A percentile compares a stretch with the other conserved stretches of the same genome.
Conservation (phyloP, 2,888 invertebrate genomes). For the Dinocampus coccinellae region DNA sequence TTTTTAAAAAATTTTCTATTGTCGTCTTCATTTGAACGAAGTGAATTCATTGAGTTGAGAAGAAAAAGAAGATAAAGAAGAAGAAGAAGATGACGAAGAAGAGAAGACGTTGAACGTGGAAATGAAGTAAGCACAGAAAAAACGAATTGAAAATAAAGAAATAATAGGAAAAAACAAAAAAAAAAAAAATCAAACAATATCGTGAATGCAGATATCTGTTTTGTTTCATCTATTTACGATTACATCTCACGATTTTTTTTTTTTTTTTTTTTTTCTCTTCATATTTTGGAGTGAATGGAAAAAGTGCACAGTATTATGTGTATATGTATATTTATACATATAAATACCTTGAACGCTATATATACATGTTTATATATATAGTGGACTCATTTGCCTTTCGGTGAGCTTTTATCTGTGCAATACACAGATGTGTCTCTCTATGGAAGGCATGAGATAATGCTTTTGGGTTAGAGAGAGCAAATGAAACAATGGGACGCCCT, state of each 20-base stretch:
- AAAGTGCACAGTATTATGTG: not conserved
- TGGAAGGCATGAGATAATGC: conserved; percentile 6
- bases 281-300: conserved; percentile 11
- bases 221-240: conserved; percentile 1
- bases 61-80: not conserved
- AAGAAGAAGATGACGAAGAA: too few species aligned
- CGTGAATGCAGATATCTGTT: not conserved
- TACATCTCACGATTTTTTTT: not conserved
- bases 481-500: conserved; percentile 29
- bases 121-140: too few species aligned
- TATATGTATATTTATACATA: not conserved
- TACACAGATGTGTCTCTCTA: conserved; percentile 10
- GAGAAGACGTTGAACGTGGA: too few species aligned
- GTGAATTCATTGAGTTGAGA: not conserved
- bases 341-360: not conserved
- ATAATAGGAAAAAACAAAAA: too few species aligned
- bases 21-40: not conserved
- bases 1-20: too few species aligned
- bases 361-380: not conserved
- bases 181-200: not conserved
- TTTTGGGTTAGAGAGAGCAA: conserved; percentile 17
- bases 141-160: too few species aligned
- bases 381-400: conserved; percentile 10
- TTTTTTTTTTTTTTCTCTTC: not conserved
- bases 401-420: conserved; percentile 9